A percentile compares a stretch with the other conserved stretches of the same genome.
Evolutionary conservation across 2,888 invertebrate genomes (phyloP).

Genomic region (Lepetodrilus schrolli): DNA sequence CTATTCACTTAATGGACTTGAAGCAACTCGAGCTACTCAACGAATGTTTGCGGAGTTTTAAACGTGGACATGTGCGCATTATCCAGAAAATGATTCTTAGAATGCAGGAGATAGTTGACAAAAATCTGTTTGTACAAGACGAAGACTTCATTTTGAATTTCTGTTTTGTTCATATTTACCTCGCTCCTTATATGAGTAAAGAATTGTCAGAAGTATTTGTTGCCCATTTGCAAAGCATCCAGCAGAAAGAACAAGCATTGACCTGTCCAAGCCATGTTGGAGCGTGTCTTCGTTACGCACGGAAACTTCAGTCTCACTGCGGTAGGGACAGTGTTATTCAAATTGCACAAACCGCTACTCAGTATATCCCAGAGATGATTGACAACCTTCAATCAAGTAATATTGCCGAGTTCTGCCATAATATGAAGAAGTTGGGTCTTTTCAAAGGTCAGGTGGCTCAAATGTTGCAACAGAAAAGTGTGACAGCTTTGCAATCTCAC

Average conservation of each 20-base stretch:
- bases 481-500: not conserved
- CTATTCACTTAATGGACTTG: slow-evolving; percentile 2
- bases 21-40: slow-evolving; percentile 14
- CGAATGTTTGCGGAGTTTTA: slow-evolving; percentile 2
- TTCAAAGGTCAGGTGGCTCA: slow-evolving; percentile 3
- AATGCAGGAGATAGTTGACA: not conserved
- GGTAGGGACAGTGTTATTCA: not conserved
- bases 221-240: not conserved
- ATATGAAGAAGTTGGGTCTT: slow-evolving; percentile 25
- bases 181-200: slow-evolving; percentile 22
- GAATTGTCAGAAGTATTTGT: slow-evolving; percentile 19
- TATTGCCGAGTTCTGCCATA: slow-evolving; percentile 38
- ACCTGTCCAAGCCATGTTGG: not conserved
- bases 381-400: not conserved
- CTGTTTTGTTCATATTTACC: not conserved
- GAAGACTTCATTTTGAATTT: slow-evolving; percentile 18
- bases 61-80: not conserved
- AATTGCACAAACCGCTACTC: not conserved
- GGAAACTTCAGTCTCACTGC: not conserved
- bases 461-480: slow-evolving; percentile 27
- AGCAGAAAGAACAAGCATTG: not conserved
- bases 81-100: slow-evolving; percentile 27
- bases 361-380: not conserved
- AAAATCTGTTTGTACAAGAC: not conserved
- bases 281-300: not conserved